Evolutionary conservation across 1,140 invertebrate species (phyloP), one percentile per base, ranked within the genome.

Genomic region (Nilaparvata lugens): DNA sequence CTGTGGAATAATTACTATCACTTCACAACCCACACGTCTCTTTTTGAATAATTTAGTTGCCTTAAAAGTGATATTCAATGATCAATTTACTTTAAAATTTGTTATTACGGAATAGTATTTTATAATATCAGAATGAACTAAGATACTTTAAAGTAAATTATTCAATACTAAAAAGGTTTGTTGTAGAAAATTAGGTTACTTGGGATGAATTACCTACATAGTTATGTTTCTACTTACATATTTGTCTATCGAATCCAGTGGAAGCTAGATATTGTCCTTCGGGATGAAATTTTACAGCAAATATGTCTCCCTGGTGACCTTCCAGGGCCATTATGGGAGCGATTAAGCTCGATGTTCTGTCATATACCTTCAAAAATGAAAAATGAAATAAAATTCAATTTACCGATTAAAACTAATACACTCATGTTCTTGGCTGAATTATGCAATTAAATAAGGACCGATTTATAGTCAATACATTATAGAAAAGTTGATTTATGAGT

Each of bases 221-320:
- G 38, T 18, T 13, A 53, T 28, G n/a, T 52, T 16, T 13, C 45
- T 61, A 84, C 88, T 85, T 81, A 97, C 95, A 94, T 64, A 99
- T 95, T 76, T 93, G 86, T 72, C 95, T 79, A 72, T 99, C 97
- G 74, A 94, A 96, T n/a, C 97, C 97, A 35, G 90, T 87, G 0
- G 95, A 95, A 7, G 93, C 93, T 19, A 99, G 74, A 71, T 95
- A 86, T 66, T 91, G 85, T 21, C 97, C 96, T 73, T 98, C 94
- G 1, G 95, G 95, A 74, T 97, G 94, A 76, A 99, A 99, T 76
- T 94, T 89, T 4, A 87, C 78, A 19, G 86, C 84, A 73, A 94
- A 98, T 64, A 99, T 89, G 72, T 99, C 97, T 31, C 94, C 95
- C 72, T 95, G 88, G 74, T 99, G 97, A 0, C 97, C 97, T 72